phyloP scores from a whole-genome alignment of 2,113 vertebrate genomes.

The Hepsetus odoe region DNA sequence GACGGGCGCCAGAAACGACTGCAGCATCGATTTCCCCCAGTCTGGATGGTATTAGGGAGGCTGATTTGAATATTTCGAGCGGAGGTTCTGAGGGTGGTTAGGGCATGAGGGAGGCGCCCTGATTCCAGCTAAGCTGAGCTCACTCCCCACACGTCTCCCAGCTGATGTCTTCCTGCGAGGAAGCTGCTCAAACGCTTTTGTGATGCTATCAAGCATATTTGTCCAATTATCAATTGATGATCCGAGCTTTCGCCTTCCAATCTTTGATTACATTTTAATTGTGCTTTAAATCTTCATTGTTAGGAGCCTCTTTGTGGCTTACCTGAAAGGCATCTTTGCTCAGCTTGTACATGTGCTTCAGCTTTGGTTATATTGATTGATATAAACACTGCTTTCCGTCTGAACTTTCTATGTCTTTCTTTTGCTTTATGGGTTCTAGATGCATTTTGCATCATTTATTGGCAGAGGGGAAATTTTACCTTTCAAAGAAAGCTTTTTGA shows the following conservation, averaged over 20 bases:
- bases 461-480: background rate
- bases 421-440: background rate
- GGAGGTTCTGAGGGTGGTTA: background rate
- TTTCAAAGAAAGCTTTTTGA: background rate
- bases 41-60: slow-evolving; percentile 15
- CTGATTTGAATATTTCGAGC: slow-evolving; percentile 19
- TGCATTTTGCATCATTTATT: background rate
- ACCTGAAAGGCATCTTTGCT: slow-evolving; percentile 29
- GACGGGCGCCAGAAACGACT: slow-evolving; percentile 49
- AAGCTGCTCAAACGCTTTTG: background rate
- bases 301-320: slow-evolving; percentile 32
- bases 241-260: slow-evolving; percentile 26
- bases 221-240: slow-evolving; percentile 51
- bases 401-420: background rate
- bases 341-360: background rate
- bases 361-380: slow-evolving; percentile 25
- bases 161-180: background rate
- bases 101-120: slow-evolving; percentile 57
- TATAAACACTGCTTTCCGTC: background rate
- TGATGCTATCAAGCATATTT: slow-evolving; percentile 28
- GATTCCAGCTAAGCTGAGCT: slow-evolving; percentile 46
- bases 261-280: slow-evolving; percentile 63
- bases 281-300: slow-evolving; percentile 43
- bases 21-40: slow-evolving; percentile 51
- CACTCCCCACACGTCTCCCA: background rate